Percentiles rank a stretch among this genome's conserved stretches.
These are phyloP conservation scores for Anas georgica DNA, from an alignment of 2,797 vertebrate genomes.

Conservation along the genomic window DNA sequence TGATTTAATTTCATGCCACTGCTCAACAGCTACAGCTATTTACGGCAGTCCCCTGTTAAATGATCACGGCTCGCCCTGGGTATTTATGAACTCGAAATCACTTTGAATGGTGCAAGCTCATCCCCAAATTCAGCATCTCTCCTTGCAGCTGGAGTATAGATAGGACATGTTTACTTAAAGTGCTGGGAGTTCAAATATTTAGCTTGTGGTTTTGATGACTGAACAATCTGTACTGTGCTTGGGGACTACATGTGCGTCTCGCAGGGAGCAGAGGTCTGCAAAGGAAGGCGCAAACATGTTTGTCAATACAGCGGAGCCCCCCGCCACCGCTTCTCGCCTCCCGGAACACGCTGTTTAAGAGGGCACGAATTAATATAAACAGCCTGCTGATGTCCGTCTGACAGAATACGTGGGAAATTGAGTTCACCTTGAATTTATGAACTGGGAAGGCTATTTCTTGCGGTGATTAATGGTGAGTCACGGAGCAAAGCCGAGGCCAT, in stretches of 20 bases:
- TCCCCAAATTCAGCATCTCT: slow-evolving; percentile 49
- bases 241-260: not conserved
- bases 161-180: slow-evolving; percentile 44
- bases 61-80: slow-evolving; percentile 4
- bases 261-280: not conserved
- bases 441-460: slow-evolving; percentile 77
- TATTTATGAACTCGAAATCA: slow-evolving; percentile 16
- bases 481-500: slow-evolving; percentile 68
- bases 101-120: not conserved
- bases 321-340: not conserved
- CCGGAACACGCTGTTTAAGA: slow-evolving; percentile 19
- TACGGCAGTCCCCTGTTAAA: slow-evolving; percentile 35
- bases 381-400: slow-evolving; percentile 70
- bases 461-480: slow-evolving; percentile 77
- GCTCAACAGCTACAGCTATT: slow-evolving; percentile 56
- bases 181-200: slow-evolving; percentile 63
- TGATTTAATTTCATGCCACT: slow-evolving; percentile 51
- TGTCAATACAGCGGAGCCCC: slow-evolving; percentile 42
- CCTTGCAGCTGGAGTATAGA: slow-evolving; percentile 50
- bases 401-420: slow-evolving; percentile 75
- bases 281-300: slow-evolving; percentile 47
- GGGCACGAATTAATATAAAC: slow-evolving; percentile 66
- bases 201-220: slow-evolving; percentile 20
- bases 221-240: slow-evolving; percentile 10
- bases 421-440: slow-evolving; percentile 78